Evolutionary conservation across 2,797 vertebrate genomes (phyloP).

Genomic region (Limnodromus scolopaceus): DNA sequence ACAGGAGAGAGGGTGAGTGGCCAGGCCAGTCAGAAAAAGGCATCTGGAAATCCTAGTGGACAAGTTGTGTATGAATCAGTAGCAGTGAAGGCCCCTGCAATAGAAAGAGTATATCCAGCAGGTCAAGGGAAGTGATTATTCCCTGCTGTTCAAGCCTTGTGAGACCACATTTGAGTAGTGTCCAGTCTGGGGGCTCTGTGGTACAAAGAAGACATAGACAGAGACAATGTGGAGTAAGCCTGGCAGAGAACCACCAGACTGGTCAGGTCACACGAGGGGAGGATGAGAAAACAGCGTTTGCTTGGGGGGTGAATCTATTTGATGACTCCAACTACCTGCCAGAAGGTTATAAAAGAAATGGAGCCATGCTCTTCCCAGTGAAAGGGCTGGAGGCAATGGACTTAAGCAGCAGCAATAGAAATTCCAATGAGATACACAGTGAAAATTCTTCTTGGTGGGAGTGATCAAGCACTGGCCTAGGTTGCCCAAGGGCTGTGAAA

Average conservation of each 20-base stretch:
- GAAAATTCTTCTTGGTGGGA: background rate
- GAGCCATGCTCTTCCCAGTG: background rate
- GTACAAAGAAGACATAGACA: background rate
- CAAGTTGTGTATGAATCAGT: background rate
- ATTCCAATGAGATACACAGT: background rate
- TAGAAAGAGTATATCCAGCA: background rate
- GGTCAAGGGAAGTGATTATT: background rate
- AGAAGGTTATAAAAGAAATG: background rate
- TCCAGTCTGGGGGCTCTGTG: background rate
- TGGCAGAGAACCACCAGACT: background rate
- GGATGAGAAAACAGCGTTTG: rapidly evolving
- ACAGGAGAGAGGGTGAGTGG: background rate
- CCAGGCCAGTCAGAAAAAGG: background rate
- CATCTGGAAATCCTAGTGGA: background rate
- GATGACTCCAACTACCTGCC: background rate
- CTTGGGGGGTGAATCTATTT: background rate
- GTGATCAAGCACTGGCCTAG: background rate
- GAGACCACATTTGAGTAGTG: background rate
- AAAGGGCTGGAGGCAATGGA: background rate
- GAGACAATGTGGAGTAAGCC: background rate
- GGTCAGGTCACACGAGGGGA: background rate
- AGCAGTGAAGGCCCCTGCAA: background rate
- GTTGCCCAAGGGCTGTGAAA: background rate
- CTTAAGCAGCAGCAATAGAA: background rate
- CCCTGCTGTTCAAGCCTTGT: background rate